Conservation (phyloP, 2,113 vertebrate species). For the Apteryx owenii region DNA sequence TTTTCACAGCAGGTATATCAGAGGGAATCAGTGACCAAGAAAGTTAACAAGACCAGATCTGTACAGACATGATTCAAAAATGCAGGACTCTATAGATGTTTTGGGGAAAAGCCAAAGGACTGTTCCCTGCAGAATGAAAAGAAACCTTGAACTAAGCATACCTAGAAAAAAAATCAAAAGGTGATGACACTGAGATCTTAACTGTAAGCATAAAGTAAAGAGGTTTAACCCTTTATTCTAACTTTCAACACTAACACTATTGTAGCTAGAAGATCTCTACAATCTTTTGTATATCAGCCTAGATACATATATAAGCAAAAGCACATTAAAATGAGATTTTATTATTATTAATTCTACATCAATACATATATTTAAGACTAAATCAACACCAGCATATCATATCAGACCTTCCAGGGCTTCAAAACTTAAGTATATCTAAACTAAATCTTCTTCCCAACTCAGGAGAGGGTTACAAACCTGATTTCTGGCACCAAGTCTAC, state of each 20-base stretch:
- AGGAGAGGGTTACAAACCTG: not conserved
- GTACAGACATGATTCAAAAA: not conserved
- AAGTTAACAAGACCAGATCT: not conserved
- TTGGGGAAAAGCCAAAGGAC: not conserved
- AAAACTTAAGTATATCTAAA: not conserved
- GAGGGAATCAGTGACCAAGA: not conserved
- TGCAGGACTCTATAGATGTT: not conserved
- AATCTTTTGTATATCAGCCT: not conserved
- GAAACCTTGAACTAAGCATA: not conserved
- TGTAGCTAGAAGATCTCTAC: fast-evolving
- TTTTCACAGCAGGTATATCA: not conserved
- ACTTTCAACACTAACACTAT: not conserved
- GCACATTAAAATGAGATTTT: not conserved
- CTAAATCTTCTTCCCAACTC: not conserved
- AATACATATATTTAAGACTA: not conserved
- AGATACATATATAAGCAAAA: not conserved
- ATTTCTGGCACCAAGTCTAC: not conserved
- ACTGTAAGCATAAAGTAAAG: not conserved
- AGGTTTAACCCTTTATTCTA: not conserved
- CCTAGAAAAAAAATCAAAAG: not conserved
- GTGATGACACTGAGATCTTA: not conserved
- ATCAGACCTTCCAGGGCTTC: not conserved
- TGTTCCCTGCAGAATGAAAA: not conserved
- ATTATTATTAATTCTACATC: not conserved
- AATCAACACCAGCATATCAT: not conserved